These are phyloP conservation scores for Euura saliciscinereae DNA, from an alignment of 1,140 invertebrate genomes.

Conservation along the genomic window DNA sequence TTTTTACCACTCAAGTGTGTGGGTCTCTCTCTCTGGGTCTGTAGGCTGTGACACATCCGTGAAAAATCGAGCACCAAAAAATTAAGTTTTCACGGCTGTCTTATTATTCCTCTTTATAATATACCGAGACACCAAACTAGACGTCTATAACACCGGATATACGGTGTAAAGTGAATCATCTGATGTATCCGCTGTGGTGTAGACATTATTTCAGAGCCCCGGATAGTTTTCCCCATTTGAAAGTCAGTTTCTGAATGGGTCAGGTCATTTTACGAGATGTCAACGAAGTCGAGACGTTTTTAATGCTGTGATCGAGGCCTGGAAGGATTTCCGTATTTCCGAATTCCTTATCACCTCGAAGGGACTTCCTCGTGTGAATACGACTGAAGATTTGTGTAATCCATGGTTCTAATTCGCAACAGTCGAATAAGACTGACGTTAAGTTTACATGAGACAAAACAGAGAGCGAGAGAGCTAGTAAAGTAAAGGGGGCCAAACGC, in stretches of 20 bases:
- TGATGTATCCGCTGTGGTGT: background rate
- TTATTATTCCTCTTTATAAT: background rate
- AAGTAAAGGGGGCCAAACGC: slow-evolving; percentile 1
- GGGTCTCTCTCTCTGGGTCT: background rate
- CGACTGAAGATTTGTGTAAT: background rate
- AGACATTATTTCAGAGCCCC: background rate
- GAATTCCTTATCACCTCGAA: background rate
- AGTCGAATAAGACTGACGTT: background rate
- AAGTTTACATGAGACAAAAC: background rate
- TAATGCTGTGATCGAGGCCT: too few relatives aligned
- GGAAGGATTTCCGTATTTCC: too few relatives aligned
- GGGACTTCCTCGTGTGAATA: background rate
- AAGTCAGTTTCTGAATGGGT: too few relatives aligned
- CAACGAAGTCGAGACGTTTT: too few relatives aligned
- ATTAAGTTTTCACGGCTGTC: background rate
- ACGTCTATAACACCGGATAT: background rate
- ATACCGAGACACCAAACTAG: background rate
- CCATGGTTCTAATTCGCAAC: background rate
- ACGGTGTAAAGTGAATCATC: background rate
- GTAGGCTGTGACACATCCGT: background rate
- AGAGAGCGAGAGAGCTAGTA: background rate
- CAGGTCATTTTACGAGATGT: too few relatives aligned
- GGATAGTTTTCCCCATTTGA: background rate
- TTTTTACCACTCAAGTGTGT: background rate
- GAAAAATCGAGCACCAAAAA: background rate